These are phyloP conservation scores for Andricus grossulariae DNA, from an alignment of 1,140 invertebrate genomes.

Conservation along the genomic window DNA sequence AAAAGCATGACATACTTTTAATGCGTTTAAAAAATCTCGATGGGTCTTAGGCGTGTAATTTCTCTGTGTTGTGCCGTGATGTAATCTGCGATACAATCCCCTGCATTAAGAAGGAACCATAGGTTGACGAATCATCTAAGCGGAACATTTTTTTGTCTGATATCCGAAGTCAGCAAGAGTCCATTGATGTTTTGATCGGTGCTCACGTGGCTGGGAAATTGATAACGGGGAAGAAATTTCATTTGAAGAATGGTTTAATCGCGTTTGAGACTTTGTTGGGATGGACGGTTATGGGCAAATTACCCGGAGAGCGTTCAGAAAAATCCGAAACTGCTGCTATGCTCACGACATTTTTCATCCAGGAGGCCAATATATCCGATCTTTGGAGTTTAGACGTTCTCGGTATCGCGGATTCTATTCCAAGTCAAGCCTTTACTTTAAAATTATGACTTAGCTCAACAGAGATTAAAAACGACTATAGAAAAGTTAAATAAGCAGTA, in stretches of 20 bases:
- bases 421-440: too few relatives aligned
- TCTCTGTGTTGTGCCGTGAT: constrained; percentile 26
- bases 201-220: constrained; percentile 36
- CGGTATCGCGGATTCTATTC: too few relatives aligned
- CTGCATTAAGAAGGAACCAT: constrained; percentile 23
- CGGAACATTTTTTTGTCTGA: constrained; percentile 31
- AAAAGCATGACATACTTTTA: constrained; percentile 31
- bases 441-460: too few relatives aligned
- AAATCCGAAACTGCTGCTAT: too few relatives aligned
- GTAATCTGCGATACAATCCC: constrained; percentile 37
- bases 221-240: constrained; percentile 31
- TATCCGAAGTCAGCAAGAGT: too few relatives aligned
- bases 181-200: constrained; percentile 34
- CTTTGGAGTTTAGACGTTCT: too few relatives aligned
- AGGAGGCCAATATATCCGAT: too few relatives aligned
- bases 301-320: constrained; percentile 27
- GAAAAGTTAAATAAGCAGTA: too few relatives aligned
- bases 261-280: constrained; percentile 32
- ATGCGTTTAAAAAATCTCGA: constrained; percentile 33
- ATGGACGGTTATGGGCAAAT: constrained; percentile 35
- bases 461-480: too few relatives aligned
- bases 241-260: constrained; percentile 36
- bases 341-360: too few relatives aligned
- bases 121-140: constrained; percentile 27
- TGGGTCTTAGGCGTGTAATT: constrained; percentile 37